Percentiles rank a stretch among this genome's conserved stretches.
phyloP scores from a whole-genome alignment of 2,797 vertebrate genomes.

The Hippoglossus hippoglossus region DNA sequence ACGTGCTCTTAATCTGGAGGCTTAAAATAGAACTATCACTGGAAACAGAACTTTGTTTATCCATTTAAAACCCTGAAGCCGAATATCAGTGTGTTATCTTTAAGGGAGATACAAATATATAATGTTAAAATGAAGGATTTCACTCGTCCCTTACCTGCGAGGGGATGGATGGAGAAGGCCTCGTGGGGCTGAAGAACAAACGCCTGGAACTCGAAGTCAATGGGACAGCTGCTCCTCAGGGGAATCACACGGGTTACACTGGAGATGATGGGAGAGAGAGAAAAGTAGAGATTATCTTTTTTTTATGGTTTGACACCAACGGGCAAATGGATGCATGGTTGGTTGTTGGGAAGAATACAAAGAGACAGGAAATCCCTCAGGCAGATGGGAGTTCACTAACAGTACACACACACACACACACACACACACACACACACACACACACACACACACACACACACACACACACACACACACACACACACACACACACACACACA shows the following conservation, averaged over 20 bases:
- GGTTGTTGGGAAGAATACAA: slow-evolving; percentile 53
- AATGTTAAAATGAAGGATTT: not conserved
- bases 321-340: slow-evolving; percentile 30
- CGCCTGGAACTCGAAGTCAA: slow-evolving; percentile 93
- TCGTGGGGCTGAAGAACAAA: slow-evolving; percentile 84
- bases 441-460: slow-evolving; percentile 73
- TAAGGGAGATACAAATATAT: too few species aligned
- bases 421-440: slow-evolving; percentile 23
- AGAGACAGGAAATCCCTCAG: slow-evolving; percentile 52
- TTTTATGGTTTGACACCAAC: slow-evolving; percentile 33
- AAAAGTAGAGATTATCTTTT: slow-evolving; percentile 4
- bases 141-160: slow-evolving; percentile 80
- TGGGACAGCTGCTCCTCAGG: slow-evolving; percentile 91
- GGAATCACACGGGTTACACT: slow-evolving; percentile 88
- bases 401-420: not conserved
- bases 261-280: slow-evolving; percentile 32
- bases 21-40: slow-evolving; percentile 1
- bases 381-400: slow-evolving; percentile 38
- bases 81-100: not conserved
- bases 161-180: slow-evolving; percentile 88
- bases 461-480: slow-evolving; percentile 22
- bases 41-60: not conserved
- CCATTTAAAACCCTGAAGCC: not conserved
- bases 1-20: not conserved
- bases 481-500: slow-evolving; percentile 23